Evolutionary conservation across 2,113 vertebrate species (phyloP), one percentile per base, ranked within the genome.

Genomic region (Mellivora capensis): DNA sequence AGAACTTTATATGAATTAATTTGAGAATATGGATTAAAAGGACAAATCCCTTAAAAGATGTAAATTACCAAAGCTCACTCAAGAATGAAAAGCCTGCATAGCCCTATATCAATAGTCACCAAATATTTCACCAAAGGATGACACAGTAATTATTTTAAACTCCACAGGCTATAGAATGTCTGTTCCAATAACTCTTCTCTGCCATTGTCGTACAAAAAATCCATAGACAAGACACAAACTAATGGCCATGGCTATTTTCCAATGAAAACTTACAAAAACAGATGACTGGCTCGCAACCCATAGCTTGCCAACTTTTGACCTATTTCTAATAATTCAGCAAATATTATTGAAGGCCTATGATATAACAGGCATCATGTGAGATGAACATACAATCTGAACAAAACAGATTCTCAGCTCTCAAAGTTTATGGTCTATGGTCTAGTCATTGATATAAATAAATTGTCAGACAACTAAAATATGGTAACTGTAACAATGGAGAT

Each of bases 221-320:
- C 0, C 14, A 44, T 17, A 87, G 21, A 69, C 3, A 82, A 82
- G 37, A 67, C 0, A 52, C 49, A 86, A 86, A 92, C 17, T 59
- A 67, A 59, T 44, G 29, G 29, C 3, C 8, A 47, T 62, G 31
- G 15, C 29, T 76, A 21, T 37, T 3, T 81, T 76, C 62, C 27
- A 95, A 81, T 69, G 89, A 96, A 81, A 54, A 87, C 62, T 81
- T 89, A 52, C 47, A 34, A 64, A 81, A 92, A 80, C 34, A 59
- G 37, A 54, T 21, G 8, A 13, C 23, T 77, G n/a, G n/a, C 42
- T 49, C 31, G 37, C 29, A 69, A 42, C 3, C n/a, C 7, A 80
- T 6, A 72, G 21, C 80, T 93, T 90, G 20, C 57, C 5, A 62
- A 89, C 4, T 7, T 39, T 74, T 90, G 6, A 47, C 11, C 49